Percentiles rank a stretch among this genome's conserved stretches.
phyloP scores from a whole-genome alignment of 1,140 invertebrate species.

The Paraescarpia echinospica region DNA sequence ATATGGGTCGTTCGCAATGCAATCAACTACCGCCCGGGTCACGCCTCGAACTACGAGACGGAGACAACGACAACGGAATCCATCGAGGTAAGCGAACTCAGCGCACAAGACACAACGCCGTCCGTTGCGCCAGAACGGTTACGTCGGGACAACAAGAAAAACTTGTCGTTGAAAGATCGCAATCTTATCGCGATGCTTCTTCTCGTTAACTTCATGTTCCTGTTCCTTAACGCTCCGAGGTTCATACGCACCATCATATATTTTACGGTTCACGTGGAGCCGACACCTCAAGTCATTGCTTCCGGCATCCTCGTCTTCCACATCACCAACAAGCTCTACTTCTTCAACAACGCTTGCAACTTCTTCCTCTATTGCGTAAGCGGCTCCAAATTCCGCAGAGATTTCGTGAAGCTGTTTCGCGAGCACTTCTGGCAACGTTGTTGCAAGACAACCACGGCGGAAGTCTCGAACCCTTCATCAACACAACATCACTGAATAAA shows the following conservation, averaged over 20 bases:
- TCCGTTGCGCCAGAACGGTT: not conserved
- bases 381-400: constrained; percentile 10
- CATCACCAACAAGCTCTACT: constrained; percentile 12
- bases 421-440: not conserved
- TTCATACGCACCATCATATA: not conserved
- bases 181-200: constrained; percentile 14
- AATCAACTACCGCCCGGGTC: not conserved
- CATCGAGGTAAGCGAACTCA: not conserved
- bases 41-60: not conserved
- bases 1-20: not conserved
- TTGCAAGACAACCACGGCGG: not conserved
- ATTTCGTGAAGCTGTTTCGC: not conserved
- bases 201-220: constrained; percentile 12
- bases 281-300: not conserved
- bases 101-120: not conserved
- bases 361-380: constrained; percentile 15
- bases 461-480: not conserved
- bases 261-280: not conserved
- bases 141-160: not conserved
- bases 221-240: constrained; percentile 1
- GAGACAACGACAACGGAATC: not conserved
- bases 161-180: not conserved
- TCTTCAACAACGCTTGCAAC: constrained; percentile 19
- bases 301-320: not conserved
- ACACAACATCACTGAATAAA: not conserved